phyloP scores from a whole-genome alignment of 2,888 invertebrate genomes.

The Imbricaverruca yamaguchii region DNA sequence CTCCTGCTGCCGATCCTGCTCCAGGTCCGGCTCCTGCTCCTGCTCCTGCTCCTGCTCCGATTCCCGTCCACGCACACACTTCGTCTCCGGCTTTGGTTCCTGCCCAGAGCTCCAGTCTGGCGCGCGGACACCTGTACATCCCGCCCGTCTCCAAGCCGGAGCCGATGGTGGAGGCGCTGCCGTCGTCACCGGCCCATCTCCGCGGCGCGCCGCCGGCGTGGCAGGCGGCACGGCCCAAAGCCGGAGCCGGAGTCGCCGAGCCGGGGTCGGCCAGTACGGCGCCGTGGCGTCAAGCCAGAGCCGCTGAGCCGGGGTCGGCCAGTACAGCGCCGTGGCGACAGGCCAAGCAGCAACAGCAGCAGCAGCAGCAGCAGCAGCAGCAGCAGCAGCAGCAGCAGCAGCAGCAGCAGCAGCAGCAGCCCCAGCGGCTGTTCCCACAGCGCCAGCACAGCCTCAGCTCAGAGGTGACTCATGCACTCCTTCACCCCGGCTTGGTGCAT shows the following conservation, averaged over 20 bases:
- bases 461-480: neutral
- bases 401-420: neutral
- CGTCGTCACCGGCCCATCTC: neutral
- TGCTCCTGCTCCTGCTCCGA: neutral
- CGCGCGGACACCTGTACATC: slow-evolving; percentile 5
- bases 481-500: too few species aligned
- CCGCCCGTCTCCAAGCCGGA: neutral
- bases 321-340: neutral
- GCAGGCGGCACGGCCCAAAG: neutral
- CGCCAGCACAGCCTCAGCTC: neutral
- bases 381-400: neutral
- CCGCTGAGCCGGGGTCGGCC: neutral
- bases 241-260: neutral
- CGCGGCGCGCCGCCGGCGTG: neutral
- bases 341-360: neutral
- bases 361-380: neutral
- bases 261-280: neutral
- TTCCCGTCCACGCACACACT: too few species aligned
- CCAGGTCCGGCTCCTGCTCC: neutral
- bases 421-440: neutral
- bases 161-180: neutral
- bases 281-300: neutral
- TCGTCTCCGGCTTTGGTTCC: neutral
- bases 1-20: neutral
- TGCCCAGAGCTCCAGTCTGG: neutral